These are phyloP conservation scores for Ellobium chinense DNA, from an alignment of 2,888 invertebrate species.

Conservation along the genomic window DNA sequence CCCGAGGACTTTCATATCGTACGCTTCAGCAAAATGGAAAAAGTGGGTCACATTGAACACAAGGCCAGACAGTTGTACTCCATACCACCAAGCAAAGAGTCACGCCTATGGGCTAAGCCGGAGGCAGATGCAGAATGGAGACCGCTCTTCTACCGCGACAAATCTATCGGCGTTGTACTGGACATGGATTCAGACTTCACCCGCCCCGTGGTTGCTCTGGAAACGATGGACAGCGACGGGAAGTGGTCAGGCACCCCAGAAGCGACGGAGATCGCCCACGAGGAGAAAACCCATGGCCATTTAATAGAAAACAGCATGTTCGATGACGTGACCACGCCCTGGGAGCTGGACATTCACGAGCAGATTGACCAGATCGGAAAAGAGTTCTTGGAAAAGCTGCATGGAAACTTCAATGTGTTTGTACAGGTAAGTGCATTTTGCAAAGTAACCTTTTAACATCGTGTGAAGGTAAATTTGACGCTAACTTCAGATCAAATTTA, in stretches of 20 bases:
- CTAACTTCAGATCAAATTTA: no score
- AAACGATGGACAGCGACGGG: conserved; percentile 58
- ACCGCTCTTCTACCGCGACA: conserved; percentile 66
- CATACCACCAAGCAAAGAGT: conserved; percentile 57
- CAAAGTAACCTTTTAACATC: no score
- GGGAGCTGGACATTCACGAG: conserved; percentile 74
- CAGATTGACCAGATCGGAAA: conserved; percentile 73
- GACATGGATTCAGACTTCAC: conserved; percentile 74
- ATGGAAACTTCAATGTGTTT: conserved; percentile 69
- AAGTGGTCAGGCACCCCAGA: conserved; percentile 66
- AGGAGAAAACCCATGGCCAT: conserved; percentile 59
- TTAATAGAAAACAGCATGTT: conserved; percentile 70
- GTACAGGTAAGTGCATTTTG: conserved; percentile 53
- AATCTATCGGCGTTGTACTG: conserved; percentile 67
- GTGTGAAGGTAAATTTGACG: no score
- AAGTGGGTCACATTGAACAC: conserved; percentile 73
- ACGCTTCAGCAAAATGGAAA: conserved; percentile 75
- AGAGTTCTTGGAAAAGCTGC: conserved; percentile 68
- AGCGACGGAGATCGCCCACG: conserved; percentile 50
- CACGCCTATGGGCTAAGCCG: conserved; percentile 71
- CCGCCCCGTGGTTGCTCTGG: conserved; percentile 67
- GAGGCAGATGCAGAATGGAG: conserved; percentile 73
- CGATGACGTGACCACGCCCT: conserved; percentile 69
- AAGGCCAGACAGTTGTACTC: conserved; percentile 67
- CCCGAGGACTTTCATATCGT: conserved; percentile 71